Conservation (phyloP, 37 sponge, comb jelly and placozoan species). For the Amphimedon queenslandica region DNA sequence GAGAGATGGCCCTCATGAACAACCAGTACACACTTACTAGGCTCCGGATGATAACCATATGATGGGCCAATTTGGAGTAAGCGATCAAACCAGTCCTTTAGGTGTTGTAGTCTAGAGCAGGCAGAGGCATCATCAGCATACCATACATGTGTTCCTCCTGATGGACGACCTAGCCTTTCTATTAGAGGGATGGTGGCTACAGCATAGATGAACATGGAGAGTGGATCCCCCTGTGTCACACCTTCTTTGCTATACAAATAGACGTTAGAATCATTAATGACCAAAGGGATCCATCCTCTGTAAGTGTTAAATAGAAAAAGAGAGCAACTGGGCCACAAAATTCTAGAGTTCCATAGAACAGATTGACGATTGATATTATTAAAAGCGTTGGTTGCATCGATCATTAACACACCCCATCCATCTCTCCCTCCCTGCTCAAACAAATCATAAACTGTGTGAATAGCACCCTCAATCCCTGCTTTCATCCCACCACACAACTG, state of each 20-base stretch:
- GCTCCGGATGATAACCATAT: constrained; percentile 41
- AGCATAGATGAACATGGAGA: too few relatives aligned
- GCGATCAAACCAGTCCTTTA: constrained; percentile 20
- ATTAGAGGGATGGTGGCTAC: too few relatives aligned
- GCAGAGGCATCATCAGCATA: too few relatives aligned
- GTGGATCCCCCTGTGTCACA: too few relatives aligned
- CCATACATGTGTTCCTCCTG: too few relatives aligned
- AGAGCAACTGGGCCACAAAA: constrained; percentile 38
- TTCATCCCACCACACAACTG: constrained; percentile 24
- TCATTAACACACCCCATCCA: too few relatives aligned
- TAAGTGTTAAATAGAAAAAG: constrained; percentile 39
- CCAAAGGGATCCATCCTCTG: constrained; percentile 8
- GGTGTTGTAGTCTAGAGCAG: neutral
- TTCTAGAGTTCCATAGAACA: constrained; percentile 13
- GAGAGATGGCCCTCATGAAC: too few relatives aligned
- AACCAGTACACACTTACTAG: constrained; percentile 11
- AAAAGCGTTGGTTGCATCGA: too few relatives aligned
- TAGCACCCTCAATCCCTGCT: constrained; percentile 41
- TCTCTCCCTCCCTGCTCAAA: constrained; percentile 20
- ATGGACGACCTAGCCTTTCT: too few relatives aligned
- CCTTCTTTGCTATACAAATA: too few relatives aligned
- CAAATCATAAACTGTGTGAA: constrained; percentile 31
- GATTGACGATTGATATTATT: too few relatives aligned
- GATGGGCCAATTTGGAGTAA: constrained; percentile 7
- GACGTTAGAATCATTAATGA: constrained; percentile 3